Evolutionary conservation across 1,140 invertebrate species (phyloP).

Genomic region (Bilobella aurantiaca): DNA sequence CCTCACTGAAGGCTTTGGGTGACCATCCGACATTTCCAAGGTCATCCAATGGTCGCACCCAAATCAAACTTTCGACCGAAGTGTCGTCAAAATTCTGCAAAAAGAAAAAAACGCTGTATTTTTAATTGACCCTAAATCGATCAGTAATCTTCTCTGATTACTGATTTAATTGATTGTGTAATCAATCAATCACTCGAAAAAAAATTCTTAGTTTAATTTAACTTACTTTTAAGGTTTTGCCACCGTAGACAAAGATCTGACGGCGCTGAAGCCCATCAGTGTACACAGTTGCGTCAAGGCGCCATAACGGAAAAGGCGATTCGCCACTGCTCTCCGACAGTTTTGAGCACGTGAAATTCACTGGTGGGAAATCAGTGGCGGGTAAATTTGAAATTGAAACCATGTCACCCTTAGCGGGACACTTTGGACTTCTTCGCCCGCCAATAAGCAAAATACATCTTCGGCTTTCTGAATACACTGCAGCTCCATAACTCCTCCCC

Average conservation of each 20-base stretch:
- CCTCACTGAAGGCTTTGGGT: no score
- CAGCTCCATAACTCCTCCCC: background rate
- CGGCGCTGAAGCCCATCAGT: background rate
- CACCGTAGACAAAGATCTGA: constrained; percentile 28
- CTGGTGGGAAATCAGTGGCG: background rate
- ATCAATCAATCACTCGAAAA: no score
- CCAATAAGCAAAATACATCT: constrained; percentile 27
- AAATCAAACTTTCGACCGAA: constrained; percentile 24
- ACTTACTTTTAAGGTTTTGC: constrained; percentile 20
- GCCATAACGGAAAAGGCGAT: constrained; percentile 24
- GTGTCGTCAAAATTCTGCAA: no score
- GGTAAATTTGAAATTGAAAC: constrained; percentile 10
- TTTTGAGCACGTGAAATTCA: background rate
- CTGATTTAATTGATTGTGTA: no score
- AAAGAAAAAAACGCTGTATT: no score
- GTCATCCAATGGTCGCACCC: no score
- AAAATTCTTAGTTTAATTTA: background rate
- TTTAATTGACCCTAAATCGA: no score
- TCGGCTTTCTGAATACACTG: constrained; percentile 8
- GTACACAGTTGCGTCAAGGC: constrained; percentile 20
- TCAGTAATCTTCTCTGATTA: no score
- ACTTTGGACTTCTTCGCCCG: constrained; percentile 26
- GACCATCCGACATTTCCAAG: no score
- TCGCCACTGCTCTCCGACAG: background rate
- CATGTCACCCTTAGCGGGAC: constrained; percentile 23